A percentile compares a stretch with the other conserved stretches of the same genome.
These are phyloP conservation scores for Bubo scandiacus DNA, from an alignment of 2,113 vertebrate genomes.

Conservation along the genomic window DNA sequence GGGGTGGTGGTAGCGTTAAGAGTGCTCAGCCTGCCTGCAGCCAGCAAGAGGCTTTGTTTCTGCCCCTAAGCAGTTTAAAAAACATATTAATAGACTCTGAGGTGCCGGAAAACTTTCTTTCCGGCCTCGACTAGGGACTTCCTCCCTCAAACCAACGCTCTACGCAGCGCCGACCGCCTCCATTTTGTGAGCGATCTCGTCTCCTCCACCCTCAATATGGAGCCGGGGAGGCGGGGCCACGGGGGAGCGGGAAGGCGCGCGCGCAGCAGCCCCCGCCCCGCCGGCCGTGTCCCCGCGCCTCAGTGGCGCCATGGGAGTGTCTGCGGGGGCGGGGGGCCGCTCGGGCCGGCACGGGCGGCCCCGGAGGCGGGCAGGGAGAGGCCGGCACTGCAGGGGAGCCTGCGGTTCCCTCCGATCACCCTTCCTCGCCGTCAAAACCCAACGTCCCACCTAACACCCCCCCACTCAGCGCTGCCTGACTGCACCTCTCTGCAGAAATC, in stretches of 20 bases:
- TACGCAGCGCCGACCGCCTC: background rate
- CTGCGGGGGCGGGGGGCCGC: background rate
- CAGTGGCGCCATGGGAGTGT: background rate
- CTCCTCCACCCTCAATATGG: constrained; percentile 30
- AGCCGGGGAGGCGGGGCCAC: background rate
- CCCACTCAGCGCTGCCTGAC: accelerated
- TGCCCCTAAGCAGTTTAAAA: background rate
- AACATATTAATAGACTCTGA: too few relatives aligned
- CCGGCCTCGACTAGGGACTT: accelerated
- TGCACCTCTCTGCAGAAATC: background rate
- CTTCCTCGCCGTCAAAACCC: accelerated
- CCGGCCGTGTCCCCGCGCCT: background rate
- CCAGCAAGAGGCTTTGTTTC: accelerated
- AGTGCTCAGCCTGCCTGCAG: background rate
- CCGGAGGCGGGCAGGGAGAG: background rate
- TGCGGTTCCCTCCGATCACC: accelerated
- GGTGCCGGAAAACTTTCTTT: accelerated
- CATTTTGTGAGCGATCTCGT: constrained; percentile 30
- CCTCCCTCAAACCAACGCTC: accelerated
- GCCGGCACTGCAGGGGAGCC: accelerated
- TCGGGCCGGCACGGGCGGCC: background rate
- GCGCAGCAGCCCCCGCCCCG: background rate
- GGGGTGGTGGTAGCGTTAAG: accelerated
- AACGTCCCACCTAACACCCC: accelerated
- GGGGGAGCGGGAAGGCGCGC: background rate